Evolutionary conservation across 2,113 vertebrate species (phyloP).

Genomic region (Butastur rufipennis): DNA sequence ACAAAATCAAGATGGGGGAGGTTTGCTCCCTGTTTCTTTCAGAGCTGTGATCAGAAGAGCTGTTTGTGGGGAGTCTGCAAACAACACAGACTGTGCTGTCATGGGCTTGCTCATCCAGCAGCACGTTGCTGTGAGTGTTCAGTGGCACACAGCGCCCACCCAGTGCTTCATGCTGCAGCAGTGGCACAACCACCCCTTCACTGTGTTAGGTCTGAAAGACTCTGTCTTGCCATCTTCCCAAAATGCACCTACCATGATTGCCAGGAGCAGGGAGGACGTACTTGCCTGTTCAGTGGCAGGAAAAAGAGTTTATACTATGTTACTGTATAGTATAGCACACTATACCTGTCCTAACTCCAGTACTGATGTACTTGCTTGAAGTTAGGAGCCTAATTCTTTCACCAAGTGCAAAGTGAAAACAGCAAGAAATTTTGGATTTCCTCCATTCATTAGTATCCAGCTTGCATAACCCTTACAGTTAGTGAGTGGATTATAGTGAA

Average conservation of each 20-base stretch:
- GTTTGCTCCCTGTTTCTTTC: neutral
- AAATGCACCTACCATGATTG: neutral
- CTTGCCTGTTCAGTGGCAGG: neutral
- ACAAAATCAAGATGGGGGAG: neutral
- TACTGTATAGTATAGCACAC: neutral
- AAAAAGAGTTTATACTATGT: neutral
- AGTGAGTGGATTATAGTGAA: neutral
- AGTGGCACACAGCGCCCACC: neutral
- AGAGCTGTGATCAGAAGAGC: neutral
- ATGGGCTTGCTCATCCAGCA: neutral
- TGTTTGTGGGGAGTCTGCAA: neutral
- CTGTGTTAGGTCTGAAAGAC: neutral
- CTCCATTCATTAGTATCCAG: neutral
- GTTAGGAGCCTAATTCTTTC: neutral
- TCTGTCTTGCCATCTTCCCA: neutral
- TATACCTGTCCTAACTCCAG: neutral
- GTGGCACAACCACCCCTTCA: neutral
- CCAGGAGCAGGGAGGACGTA: neutral
- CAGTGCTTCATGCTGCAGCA: neutral
- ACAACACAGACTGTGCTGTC: neutral
- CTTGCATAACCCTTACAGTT: neutral
- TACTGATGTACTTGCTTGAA: neutral
- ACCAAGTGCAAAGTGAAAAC: neutral
- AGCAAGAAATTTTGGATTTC: neutral
- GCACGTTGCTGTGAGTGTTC: neutral